Percentiles rank a stretch among this genome's conserved stretches.
Conservation (phyloP, 2,113 vertebrate genomes). For the Mixornis gularis region DNA sequence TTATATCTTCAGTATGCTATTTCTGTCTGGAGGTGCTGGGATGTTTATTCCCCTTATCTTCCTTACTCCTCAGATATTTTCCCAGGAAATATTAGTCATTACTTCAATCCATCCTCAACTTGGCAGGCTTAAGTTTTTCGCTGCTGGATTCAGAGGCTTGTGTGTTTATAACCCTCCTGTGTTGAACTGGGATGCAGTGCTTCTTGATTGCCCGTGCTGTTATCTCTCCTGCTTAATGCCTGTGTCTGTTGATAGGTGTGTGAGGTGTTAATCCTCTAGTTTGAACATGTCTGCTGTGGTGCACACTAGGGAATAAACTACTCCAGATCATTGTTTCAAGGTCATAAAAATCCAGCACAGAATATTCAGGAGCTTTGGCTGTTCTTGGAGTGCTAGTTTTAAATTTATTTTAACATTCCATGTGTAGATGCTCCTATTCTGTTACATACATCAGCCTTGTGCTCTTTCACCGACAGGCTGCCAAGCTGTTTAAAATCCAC, state of each 20-base stretch:
- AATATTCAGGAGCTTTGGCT: conserved; percentile 22
- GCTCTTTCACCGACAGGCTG: neutral
- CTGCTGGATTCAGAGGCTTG: conserved; percentile 52
- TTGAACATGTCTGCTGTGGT: conserved; percentile 25
- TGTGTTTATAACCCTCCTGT: conserved; percentile 55
- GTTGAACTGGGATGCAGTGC: conserved; percentile 46
- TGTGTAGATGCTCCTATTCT: neutral
- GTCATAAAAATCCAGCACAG: conserved; percentile 18
- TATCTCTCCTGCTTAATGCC: conserved; percentile 62
- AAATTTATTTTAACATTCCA: neutral
- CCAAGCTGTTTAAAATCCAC: neutral
- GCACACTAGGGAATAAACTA: neutral
- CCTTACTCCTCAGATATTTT: conserved; percentile 31
- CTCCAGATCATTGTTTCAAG: conserved; percentile 50
- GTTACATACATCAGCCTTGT: neutral
- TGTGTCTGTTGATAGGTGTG: conserved; percentile 65
- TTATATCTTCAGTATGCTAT: neutral
- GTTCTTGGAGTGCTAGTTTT: neutral
- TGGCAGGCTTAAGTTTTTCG: conserved; percentile 58
- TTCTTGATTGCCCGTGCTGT: conserved; percentile 62
- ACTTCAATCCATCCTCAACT: conserved; percentile 53
- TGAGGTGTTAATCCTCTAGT: conserved; percentile 64
- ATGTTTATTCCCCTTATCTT: conserved; percentile 56
- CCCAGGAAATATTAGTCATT: conserved; percentile 52
- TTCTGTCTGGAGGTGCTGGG: conserved; percentile 28